A percentile compares a stretch with the other conserved stretches of the same genome.
phyloP scores from a whole-genome alignment of 2,113 vertebrate genomes.

The Myotis brandtii region DNA sequence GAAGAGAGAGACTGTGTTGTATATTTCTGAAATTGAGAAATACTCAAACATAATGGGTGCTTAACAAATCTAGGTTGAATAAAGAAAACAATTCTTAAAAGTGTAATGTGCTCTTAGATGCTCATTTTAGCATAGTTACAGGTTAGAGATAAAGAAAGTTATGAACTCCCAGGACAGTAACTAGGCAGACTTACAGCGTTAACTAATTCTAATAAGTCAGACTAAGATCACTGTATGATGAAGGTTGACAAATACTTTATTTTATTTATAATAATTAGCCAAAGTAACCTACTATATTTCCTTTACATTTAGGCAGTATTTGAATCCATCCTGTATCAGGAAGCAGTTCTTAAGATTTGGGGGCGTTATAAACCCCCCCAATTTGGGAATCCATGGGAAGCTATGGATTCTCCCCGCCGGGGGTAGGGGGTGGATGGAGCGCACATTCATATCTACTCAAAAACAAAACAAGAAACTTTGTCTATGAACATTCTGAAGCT shows the following conservation, averaged over 20 bases:
- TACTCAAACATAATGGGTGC: not conserved
- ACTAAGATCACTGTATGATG: conserved; percentile 11
- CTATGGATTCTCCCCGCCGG: not conserved
- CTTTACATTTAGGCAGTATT: conserved; percentile 59
- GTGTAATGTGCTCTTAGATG: conserved; percentile 9
- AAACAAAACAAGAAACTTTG: not conserved
- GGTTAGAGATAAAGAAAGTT: not conserved
- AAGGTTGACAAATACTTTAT: not conserved
- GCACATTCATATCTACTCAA: not conserved
- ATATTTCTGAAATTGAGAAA: conserved; percentile 42
- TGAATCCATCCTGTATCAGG: conserved; percentile 56
- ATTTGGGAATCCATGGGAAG: not conserved
- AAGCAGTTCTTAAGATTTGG: not conserved
- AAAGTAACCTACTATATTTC: conserved; percentile 44
- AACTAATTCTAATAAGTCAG: conserved; percentile 7
- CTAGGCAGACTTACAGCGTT: not conserved
- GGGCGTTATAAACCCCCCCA: not conserved
- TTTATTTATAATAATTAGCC: conserved; percentile 39
- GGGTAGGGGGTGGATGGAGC: not conserved
- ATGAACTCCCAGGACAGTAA: not conserved
- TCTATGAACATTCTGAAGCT: not conserved
- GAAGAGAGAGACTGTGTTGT: not conserved
- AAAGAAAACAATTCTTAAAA: conserved; percentile 26
- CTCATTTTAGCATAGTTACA: not conserved
- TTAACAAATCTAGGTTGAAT: not conserved